Evolutionary conservation across 2,797 vertebrate species (phyloP).

Genomic region (Chelmon rostratus): DNA sequence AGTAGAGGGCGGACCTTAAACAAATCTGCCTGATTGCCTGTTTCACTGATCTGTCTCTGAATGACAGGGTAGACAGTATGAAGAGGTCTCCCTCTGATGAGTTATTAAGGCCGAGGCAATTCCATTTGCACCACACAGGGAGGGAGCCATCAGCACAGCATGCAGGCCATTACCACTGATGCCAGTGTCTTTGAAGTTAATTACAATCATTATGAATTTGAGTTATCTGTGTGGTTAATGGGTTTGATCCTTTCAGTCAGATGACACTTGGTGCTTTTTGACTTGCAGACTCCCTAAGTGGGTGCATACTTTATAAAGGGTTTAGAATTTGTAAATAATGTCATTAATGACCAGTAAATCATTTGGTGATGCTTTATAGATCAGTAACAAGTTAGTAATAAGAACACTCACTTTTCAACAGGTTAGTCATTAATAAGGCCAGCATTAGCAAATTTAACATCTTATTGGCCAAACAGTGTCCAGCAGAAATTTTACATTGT

Average conservation of each 20-base stretch:
- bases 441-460: no score
- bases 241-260: constrained; percentile 43
- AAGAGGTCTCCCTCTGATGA: constrained; percentile 58
- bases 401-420: no score
- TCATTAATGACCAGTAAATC: constrained; percentile 1
- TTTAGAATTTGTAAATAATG: neutral
- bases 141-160: constrained; percentile 52
- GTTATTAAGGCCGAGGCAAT: constrained; percentile 64
- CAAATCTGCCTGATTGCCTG: constrained; percentile 60
- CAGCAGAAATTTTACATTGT: no score
- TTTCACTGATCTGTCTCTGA: constrained; percentile 55
- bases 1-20: constrained; percentile 47
- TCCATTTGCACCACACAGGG: constrained; percentile 57
- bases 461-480: no score
- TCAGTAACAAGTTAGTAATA: neutral
- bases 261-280: constrained; percentile 28
- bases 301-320: neutral
- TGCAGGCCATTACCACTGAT: constrained; percentile 49
- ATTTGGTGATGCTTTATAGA: neutral
- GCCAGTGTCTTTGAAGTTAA: constrained; percentile 61
- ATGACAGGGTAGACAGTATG: constrained; percentile 48
- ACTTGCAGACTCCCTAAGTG: neutral
- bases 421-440: no score
- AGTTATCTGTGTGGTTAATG: constrained; percentile 53
- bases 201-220: constrained; percentile 58